These are phyloP conservation scores for Patella pellucida DNA, from an alignment of 2,888 invertebrate species.

Conservation along the genomic window DNA sequence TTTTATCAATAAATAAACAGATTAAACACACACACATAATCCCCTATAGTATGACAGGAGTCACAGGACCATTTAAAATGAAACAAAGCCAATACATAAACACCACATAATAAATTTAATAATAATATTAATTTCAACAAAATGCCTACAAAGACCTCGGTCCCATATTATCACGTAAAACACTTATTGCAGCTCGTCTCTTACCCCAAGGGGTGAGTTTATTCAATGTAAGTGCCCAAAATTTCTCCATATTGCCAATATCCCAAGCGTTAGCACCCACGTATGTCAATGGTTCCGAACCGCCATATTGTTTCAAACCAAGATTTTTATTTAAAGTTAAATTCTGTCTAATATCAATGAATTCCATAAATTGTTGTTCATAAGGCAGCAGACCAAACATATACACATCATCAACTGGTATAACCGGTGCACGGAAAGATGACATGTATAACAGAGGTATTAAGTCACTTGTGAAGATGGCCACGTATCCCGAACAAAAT, in stretches of 20 bases:
- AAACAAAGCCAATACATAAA: no score
- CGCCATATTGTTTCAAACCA: constrained; percentile 41
- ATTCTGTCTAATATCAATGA: constrained; percentile 80
- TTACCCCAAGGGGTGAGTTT: constrained; percentile 35
- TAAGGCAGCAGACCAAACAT: constrained; percentile 55
- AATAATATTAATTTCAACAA: no score
- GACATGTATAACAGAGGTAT: constrained; percentile 52
- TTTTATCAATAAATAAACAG: no score
- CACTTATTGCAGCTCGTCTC: constrained; percentile 27
- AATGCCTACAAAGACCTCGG: background rate
- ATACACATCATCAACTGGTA: constrained; percentile 66
- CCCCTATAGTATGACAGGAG: no score
- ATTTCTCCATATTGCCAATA: constrained; percentile 33
- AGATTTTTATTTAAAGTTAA: constrained; percentile 81
- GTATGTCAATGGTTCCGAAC: constrained; percentile 21
- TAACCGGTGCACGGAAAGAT: constrained; percentile 47
- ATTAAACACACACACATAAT: no score
- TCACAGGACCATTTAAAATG: no score
- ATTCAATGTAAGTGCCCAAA: constrained; percentile 42
- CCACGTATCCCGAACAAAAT: constrained; percentile 63
- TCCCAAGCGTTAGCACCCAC: constrained; percentile 35
- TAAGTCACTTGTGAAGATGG: constrained; percentile 50
- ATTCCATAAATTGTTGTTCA: constrained; percentile 41
- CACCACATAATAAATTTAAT: no score
- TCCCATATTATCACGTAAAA: constrained; percentile 8